Base-by-base conservation (phyloP, 2,888 invertebrate genomes). In the Chymomyza fuscimana region DNA sequence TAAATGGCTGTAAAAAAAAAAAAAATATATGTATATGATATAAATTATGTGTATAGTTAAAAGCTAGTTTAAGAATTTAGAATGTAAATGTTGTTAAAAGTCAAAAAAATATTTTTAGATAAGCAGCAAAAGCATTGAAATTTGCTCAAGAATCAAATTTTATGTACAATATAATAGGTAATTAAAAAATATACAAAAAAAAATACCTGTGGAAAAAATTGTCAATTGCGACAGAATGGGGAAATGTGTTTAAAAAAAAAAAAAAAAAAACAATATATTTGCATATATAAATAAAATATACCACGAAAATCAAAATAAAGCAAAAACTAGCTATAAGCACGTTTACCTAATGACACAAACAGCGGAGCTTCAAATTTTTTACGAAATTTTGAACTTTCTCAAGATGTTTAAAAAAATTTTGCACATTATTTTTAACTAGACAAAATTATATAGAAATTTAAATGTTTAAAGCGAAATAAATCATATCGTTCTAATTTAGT, bases 321-420 rank as follows among this genome's bases (percentile, higher is more conserved):
- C 7, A 63, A 68, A n/a, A 9, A 51, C 19, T 60, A 58, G 7
- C 29, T 12, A 22, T 61, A 78, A 73, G 64, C 65, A 64, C 52
- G 63, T 69, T 72, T 86, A 82, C 78, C 12, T 46, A 46, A 46
- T 46, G 4, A 12, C 12, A 46, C 5, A 46, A 61, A 56, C 59
- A 76, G 58, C 84, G 74, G 86, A 83, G 78, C 78, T 87, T 85
- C 77, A 80, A 82, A 76, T 87, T 82, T 82, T 80, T 69, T 82
- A 82, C 56, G 67, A 73, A 74, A 62, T 70, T 78, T 80, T 82
- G 86, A 63, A 70, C 82, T 76, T 54, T 62, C 61, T 16, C 10
- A 54, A 15, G 12, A 19, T 12, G 6, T 46, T 54, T 54, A 54
- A 54, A 54, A 32, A 46, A 46, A 46, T 46, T 46, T 46, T 46